Evolutionary conservation across 2,797 vertebrate species (phyloP).

Genomic region (Poeciliopsis gracilis): DNA sequence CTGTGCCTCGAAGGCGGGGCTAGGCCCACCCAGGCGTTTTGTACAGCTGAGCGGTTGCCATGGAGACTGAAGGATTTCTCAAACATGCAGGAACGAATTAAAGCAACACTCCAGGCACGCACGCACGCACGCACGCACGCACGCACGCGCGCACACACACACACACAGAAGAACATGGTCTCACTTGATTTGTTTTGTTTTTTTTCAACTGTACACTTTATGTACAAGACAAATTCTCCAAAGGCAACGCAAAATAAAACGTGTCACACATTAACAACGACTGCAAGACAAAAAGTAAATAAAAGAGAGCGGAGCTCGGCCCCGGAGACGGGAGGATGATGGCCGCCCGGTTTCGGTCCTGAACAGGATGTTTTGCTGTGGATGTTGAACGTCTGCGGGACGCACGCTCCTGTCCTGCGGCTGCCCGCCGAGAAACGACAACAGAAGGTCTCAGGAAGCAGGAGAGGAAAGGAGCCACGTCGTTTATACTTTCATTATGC

Average conservation of each 20-base stretch:
- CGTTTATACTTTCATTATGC: constrained; percentile 37
- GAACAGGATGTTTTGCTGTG: neutral
- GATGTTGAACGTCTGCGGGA: neutral
- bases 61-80: too few relatives aligned
- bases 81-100: too few relatives aligned
- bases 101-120: too few relatives aligned
- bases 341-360: neutral
- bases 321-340: neutral
- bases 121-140: neutral
- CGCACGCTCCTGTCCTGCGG: neutral
- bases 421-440: constrained; percentile 9
- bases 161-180: constrained; percentile 5
- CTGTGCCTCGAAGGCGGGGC: too few relatives aligned
- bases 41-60: too few relatives aligned
- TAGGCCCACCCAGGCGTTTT: too few relatives aligned
- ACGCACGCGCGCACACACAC: neutral
- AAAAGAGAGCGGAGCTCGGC: neutral
- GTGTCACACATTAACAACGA: constrained; percentile 56
- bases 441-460: neutral
- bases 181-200: constrained; percentile 55
- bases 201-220: constrained; percentile 64
- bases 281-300: constrained; percentile 27
- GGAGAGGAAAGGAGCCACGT: constrained; percentile 36
- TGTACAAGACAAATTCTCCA: constrained; percentile 76
- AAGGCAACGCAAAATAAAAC: constrained; percentile 74